Conservation (phyloP, 2,888 invertebrate genomes). For the Mesorhabditis sp. region DNA sequence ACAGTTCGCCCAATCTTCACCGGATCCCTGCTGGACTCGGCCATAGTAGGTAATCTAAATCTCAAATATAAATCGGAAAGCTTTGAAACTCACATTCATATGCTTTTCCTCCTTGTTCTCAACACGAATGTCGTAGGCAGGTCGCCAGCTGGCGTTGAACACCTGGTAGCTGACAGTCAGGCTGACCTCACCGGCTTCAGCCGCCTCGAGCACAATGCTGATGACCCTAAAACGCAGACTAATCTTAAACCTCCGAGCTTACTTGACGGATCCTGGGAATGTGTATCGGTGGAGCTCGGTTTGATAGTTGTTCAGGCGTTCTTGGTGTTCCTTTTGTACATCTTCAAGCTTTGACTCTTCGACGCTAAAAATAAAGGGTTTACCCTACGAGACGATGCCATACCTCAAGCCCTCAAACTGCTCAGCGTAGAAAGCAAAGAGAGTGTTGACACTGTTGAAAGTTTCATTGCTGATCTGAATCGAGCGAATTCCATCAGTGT, state of each 20-base stretch:
- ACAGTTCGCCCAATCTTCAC: conserved; percentile 58
- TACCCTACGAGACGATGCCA: too few species aligned
- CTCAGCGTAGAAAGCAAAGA: conserved; percentile 32
- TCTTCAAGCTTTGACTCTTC: too few species aligned
- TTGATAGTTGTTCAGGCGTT: background rate
- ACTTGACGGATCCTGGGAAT: conserved; percentile 2
- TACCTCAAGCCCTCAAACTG: background rate
- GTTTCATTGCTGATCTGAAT: conserved; percentile 21
- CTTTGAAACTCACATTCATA: conserved; percentile 14
- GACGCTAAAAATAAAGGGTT: too few species aligned
- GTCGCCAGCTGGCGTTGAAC: conserved; percentile 43
- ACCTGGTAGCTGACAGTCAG: conserved; percentile 40
- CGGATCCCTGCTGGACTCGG: conserved; percentile 58
- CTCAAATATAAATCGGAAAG: too few species aligned
- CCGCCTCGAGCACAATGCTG: conserved; percentile 24
- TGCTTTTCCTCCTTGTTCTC: conserved; percentile 23
- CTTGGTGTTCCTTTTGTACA: too few species aligned
- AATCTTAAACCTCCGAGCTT: background rate
- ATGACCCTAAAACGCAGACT: conserved; percentile 22
- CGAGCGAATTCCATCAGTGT: background rate
- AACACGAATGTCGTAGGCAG: conserved; percentile 51
- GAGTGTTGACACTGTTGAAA: conserved; percentile 26
- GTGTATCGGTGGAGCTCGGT: background rate
- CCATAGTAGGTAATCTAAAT: conserved; percentile 57
- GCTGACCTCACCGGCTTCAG: conserved; percentile 18